Evolutionary conservation across 2,113 vertebrate genomes (phyloP), one percentile per base, ranked within the genome.

Genomic region (Jacana jacana): DNA sequence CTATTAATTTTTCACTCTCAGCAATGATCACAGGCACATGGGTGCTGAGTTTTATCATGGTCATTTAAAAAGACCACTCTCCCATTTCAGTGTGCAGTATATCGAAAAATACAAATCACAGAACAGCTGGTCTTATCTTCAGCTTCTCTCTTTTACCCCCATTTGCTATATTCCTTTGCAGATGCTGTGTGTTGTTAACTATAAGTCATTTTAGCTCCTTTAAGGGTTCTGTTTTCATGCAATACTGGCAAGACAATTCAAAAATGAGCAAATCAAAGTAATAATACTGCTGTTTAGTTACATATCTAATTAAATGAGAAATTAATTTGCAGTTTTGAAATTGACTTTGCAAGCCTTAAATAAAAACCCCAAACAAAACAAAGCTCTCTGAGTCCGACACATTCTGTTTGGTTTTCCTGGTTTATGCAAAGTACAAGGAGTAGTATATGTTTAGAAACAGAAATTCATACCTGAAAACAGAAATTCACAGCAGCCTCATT

Each of bases 251-350:
- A 76, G 23, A 55, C 2, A 86, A 65, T 13, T 52, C 2, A 82
- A 94, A 94, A 88, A 63, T 55, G 2, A 94, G 19, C 33, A 95
- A 93, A 95, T 93, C 13, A 69, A 82, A 80, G 78, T 58, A 96
- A 93, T 39, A 89, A 80, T 60, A 77, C 39, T 84, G 39, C 14
- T 39, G 27, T 86, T 86, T 95, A 95, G 94, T 91, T 65, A 86
- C 7, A 57, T 19, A 28, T 73, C 51, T 91, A 95, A 73, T 87
- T 95, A 81, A 95, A 65, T 19, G 39, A 72, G 15, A 94, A 96
- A 93, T 85, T 35, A 78, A 69, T 81, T 86, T 57, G 6, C 13
- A 69, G 7, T 69, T 64, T 80, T 65, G 6, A 88, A 83, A 57
- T 18, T 46, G 30, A 76, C 4, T 86, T 55, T 60, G 3, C 11